Evolutionary conservation across 2,113 vertebrate genomes (phyloP), one percentile per base, ranked within the genome.

Genomic region (Nothobranchius kuhntae): DNA sequence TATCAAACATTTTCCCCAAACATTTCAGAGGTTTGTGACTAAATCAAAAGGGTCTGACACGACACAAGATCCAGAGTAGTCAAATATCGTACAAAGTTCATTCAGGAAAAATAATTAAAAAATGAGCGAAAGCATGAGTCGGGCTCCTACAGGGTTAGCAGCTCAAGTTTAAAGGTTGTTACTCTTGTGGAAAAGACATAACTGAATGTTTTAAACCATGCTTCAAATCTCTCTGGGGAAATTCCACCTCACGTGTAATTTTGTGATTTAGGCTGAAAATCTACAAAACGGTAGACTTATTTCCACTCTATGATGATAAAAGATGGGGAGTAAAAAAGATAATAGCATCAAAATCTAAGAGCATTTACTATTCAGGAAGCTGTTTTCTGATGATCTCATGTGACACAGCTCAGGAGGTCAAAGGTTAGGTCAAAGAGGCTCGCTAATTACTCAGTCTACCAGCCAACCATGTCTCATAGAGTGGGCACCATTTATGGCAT

Each of bases 341-440:
- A 66, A 0, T 9, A 56, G 13, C 17, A 7, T 9, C 38, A 12
- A 54, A 53, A 71, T 45, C n/a, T 30, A 44, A 53, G 24, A 58
- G 30, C 30, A 4, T 30, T 30, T 30, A 30, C 30, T 4, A 30
- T 30, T 30, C 30, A 12, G 10, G 15, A 53, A 42, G 4, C 17
- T 65, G 35, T 7, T 11, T n/a, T 67, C 66, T 42, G 50, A 70
- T 65, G 61, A 70, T 73, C 55, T 72, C 78, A 88, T 85, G 79
- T 77, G 80, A 64, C 35, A 24, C 45, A 76, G 71, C 59, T 75
- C 14, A 53, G 17, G 47, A 14, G 89, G 87, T 78, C 78, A 92
- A 76, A 91, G 89, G 90, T 92, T 73, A 84, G 87, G 91, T 86
- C 88, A 86, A 67, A 77, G 74, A 79, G 81, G 78, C 50, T 75